These are phyloP conservation scores for Tromatobia lineatoria DNA, from an alignment of 2,888 invertebrate species.

Conservation along the genomic window DNA sequence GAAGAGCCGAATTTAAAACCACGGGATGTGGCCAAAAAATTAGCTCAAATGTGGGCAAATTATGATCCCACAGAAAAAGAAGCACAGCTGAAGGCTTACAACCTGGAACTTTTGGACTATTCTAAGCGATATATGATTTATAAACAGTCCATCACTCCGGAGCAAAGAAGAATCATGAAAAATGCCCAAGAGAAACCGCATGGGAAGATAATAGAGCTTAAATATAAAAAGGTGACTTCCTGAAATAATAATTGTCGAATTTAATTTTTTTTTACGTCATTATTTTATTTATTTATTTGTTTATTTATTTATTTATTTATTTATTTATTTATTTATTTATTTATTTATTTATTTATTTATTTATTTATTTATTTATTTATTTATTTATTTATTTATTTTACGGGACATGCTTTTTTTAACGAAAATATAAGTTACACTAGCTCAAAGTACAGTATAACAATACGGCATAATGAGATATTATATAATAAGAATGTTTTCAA, in stretches of 20 bases:
- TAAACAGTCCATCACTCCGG: slow-evolving; percentile 88
- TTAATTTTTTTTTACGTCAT: neutral
- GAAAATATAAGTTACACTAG: too few species aligned
- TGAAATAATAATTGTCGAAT: neutral
- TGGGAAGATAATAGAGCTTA: slow-evolving; percentile 14
- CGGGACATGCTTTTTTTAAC: too few species aligned
- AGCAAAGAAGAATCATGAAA: slow-evolving; percentile 88
- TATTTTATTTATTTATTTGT: too few species aligned
- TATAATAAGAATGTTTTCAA: too few species aligned
- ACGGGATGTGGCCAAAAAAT: slow-evolving; percentile 87
- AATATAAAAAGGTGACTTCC: slow-evolving; percentile 43
- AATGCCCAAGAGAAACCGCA: slow-evolving; percentile 3
- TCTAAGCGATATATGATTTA: slow-evolving; percentile 88
- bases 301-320: too few species aligned
- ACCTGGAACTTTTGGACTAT: slow-evolving; percentile 88
- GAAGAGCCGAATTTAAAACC: slow-evolving; percentile 88
- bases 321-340: too few species aligned
- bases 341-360: too few species aligned
- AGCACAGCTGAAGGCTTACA: slow-evolving; percentile 87
- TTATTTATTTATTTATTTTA: too few species aligned
- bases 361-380: too few species aligned
- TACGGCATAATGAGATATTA: too few species aligned
- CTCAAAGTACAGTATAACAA: too few species aligned
- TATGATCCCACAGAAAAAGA: slow-evolving; percentile 86
- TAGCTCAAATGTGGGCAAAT: slow-evolving; percentile 89